Evolutionary conservation across 2,797 vertebrate genomes (phyloP).

Genomic region (Tauraco hartlaubi): DNA sequence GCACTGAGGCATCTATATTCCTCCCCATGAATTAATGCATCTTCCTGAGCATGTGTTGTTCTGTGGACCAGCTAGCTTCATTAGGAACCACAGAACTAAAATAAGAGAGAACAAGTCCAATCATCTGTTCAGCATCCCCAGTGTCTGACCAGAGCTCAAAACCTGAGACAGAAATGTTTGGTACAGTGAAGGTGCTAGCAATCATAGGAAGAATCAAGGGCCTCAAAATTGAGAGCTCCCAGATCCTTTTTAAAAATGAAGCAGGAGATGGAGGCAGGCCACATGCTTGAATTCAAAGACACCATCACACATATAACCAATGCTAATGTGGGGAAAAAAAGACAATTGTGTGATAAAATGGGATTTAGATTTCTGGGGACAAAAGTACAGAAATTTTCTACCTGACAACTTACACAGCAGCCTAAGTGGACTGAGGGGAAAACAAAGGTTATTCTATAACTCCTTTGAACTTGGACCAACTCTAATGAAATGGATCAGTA

Average conservation of each 20-base stretch:
- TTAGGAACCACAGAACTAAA: neutral
- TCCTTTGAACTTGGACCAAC: neutral
- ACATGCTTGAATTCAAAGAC: neutral
- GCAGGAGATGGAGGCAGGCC: accelerated
- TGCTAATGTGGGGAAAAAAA: neutral
- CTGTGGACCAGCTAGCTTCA: neutral
- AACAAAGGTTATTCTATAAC: neutral
- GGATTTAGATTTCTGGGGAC: neutral
- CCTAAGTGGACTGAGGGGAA: neutral
- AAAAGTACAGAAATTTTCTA: neutral
- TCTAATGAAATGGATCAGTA: neutral
- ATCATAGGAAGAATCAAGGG: accelerated
- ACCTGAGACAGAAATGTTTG: neutral
- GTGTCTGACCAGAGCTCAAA: neutral
- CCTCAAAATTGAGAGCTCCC: neutral
- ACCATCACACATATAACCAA: neutral
- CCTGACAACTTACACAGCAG: neutral
- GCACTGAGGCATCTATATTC: neutral
- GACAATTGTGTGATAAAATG: neutral
- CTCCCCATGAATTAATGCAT: neutral
- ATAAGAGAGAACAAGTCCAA: neutral
- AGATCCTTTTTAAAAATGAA: neutral
- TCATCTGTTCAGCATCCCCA: neutral
- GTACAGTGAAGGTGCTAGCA: neutral
- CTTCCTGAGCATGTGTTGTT: accelerated